Conservation (phyloP, 2,888 invertebrate species). For the Rhopalosiphum nymphaeae region DNA sequence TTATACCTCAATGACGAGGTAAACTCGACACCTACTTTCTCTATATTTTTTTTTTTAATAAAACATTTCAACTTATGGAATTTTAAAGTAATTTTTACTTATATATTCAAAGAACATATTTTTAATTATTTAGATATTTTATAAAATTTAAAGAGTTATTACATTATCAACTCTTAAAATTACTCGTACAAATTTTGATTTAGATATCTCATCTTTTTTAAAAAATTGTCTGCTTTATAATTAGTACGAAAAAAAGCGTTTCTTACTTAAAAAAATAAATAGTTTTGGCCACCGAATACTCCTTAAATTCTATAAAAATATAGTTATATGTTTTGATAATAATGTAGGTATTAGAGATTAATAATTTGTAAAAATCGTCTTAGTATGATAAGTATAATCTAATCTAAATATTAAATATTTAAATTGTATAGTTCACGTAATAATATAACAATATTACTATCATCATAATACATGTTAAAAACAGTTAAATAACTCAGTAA, state of each 20-base stretch:
- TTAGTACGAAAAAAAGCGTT: neutral
- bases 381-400: too few relatives aligned
- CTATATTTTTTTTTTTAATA: neutral
- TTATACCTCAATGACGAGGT: too few relatives aligned
- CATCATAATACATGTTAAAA: too few relatives aligned
- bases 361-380: too few relatives aligned
- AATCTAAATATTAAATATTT: too few relatives aligned
- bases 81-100: neutral
- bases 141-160: too few relatives aligned
- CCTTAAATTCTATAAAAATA: neutral
- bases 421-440: too few relatives aligned
- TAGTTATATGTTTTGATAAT: too few relatives aligned
- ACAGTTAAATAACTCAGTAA: too few relatives aligned
- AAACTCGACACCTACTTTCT: too few relatives aligned
- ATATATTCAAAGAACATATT: neutral
- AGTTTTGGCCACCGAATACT: neutral
- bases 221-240: neutral
- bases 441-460: too few relatives aligned
- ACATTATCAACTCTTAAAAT: neutral
- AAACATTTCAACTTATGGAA: neutral
- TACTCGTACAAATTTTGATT: neutral
- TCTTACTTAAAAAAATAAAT: neutral
- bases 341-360: too few relatives aligned
- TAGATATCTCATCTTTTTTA: neutral
- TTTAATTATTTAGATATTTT: neutral